A percentile compares a stretch with the other conserved stretches of the same genome.
phyloP scores from a whole-genome alignment of 2,888 invertebrate species.

The Melipona bicolor region DNA sequence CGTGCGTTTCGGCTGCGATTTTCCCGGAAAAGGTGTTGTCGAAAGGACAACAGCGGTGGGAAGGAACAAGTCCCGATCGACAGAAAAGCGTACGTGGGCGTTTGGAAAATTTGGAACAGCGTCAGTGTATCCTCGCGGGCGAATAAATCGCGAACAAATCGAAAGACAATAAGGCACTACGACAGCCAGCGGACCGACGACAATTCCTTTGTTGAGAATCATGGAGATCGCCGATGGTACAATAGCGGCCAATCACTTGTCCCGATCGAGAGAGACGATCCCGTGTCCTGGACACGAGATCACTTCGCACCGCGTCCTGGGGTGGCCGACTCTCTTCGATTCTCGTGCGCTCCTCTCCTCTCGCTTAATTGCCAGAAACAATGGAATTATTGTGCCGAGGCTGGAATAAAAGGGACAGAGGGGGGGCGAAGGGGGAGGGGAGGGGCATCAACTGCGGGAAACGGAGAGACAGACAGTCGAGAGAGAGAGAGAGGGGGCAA shows the following conservation, averaged over 20 bases:
- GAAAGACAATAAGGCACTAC: constrained; percentile 73
- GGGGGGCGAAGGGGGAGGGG: neutral
- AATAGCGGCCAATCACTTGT: constrained; percentile 75
- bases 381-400: constrained; percentile 66
- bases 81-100: neutral
- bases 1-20: neutral
- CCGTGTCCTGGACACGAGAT: constrained; percentile 43
- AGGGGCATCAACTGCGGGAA: neutral
- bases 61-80: neutral
- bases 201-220: constrained; percentile 71
- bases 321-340: constrained; percentile 26
- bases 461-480: no score
- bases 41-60: neutral
- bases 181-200: constrained; percentile 62
- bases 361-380: constrained; percentile 72
- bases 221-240: constrained; percentile 69
- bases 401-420: constrained; percentile 35
- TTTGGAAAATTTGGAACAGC: neutral
- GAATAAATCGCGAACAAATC: constrained; percentile 70
- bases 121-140: constrained; percentile 27
- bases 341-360: constrained; percentile 40
- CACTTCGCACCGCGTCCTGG: constrained; percentile 53
- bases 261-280: constrained; percentile 67
- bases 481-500: neutral
- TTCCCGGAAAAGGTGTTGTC: neutral